Evolutionary conservation across 1,140 invertebrate genomes (phyloP).

Genomic region (Dufourea novaeangliae): DNA sequence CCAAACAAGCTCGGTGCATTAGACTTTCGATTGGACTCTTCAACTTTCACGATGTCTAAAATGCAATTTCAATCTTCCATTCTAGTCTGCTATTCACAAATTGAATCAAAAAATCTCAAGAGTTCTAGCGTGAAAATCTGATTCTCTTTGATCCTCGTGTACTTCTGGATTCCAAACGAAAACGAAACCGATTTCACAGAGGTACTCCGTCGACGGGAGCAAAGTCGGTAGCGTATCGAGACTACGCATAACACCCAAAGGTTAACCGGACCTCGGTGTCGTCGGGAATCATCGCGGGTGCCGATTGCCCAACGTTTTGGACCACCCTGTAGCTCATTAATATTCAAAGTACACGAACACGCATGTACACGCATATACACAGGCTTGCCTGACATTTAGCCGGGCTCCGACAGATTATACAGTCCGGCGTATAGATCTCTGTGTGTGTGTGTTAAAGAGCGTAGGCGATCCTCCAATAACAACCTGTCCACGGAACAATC

Average conservation of each 20-base stretch:
- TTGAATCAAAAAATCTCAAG: no score
- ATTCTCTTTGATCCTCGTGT: no score
- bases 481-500: conserved; percentile 67
- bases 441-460: conserved; percentile 48
- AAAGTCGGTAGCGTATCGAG: not conserved
- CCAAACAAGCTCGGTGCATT: not conserved
- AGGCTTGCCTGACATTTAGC: conserved; percentile 62
- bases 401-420: conserved; percentile 51
- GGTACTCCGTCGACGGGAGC: not conserved
- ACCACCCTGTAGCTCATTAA: conserved; percentile 62
- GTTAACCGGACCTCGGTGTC: not conserved
- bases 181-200: not conserved
- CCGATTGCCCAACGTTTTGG: conserved; percentile 43
- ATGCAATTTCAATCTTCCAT: no score
- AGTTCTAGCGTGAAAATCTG: no score
- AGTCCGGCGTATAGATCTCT: conserved; percentile 41
- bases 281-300: not conserved
- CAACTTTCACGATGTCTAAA: not conserved
- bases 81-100: no score
- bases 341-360: conserved; percentile 59
- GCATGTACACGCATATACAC: not conserved
- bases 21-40: not conserved
- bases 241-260: not conserved
- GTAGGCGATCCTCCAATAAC: conserved; percentile 66
- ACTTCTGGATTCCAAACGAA: not conserved